These are phyloP conservation scores for Hipparchia semele DNA, from an alignment of 2,888 invertebrate species.

Conservation along the genomic window DNA sequence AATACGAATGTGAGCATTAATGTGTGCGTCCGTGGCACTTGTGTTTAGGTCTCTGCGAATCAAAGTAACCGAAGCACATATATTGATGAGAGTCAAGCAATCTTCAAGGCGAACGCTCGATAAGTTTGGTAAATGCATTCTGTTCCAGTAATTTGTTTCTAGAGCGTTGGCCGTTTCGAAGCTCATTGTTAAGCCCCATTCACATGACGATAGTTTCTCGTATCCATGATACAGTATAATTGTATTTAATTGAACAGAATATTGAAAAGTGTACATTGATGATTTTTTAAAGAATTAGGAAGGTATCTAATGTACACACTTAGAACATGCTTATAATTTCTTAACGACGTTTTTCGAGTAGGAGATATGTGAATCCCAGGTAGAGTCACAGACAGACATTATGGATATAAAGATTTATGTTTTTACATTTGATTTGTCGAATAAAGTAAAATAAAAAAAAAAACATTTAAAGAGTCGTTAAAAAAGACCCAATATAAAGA, in stretches of 20 bases:
- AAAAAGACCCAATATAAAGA: too few species aligned
- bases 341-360: too few species aligned
- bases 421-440: too few species aligned
- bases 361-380: too few species aligned
- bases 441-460: too few species aligned
- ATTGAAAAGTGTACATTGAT: not conserved
- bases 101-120: slow-evolving; percentile 36
- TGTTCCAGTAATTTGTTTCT: slow-evolving; percentile 24
- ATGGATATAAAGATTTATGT: too few species aligned
- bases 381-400: too few species aligned
- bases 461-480: too few species aligned
- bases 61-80: slow-evolving; percentile 39
- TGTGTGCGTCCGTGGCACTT: slow-evolving; percentile 77
- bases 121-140: slow-evolving; percentile 27
- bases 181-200: not conserved
- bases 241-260: not conserved
- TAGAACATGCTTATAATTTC: too few species aligned
- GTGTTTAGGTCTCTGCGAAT: slow-evolving; percentile 57
- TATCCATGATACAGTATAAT: too few species aligned
- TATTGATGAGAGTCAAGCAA: slow-evolving; percentile 38
- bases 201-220: slow-evolving; percentile 9
- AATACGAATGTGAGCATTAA: slow-evolving; percentile 81
- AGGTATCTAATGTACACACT: too few species aligned
- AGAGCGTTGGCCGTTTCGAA: not conserved
- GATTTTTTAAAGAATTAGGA: too few species aligned